A percentile compares a stretch with the other conserved stretches of the same genome.
Evolutionary conservation across 37 sponge, comb jelly and placozoan genomes (phyloP).

Genomic region (Lycopodina hypogea): DNA sequence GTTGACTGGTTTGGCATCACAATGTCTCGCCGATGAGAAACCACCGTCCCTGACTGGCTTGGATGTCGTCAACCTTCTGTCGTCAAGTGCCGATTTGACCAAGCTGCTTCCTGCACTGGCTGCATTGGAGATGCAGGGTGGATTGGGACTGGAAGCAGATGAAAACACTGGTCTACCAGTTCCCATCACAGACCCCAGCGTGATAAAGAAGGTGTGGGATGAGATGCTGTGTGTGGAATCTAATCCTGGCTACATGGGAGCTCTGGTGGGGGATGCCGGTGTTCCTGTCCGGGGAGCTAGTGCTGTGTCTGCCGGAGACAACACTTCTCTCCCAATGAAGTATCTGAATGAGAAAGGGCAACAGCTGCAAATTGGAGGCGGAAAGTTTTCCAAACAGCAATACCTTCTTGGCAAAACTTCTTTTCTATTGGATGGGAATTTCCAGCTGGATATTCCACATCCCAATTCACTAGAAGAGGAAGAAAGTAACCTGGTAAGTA

Average conservation of each 20-base stretch:
- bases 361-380: background rate
- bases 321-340: background rate
- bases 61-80: background rate
- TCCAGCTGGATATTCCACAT: conserved; percentile 55
- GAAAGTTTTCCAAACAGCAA: background rate
- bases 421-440: conserved; percentile 46
- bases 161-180: background rate
- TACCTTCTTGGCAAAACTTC: conserved; percentile 10
- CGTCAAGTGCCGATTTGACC: conserved; percentile 13
- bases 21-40: background rate
- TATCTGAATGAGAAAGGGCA: background rate
- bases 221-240: conserved; percentile 8
- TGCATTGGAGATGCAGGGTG: conserved; percentile 6
- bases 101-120: conserved; percentile 17
- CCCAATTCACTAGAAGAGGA: conserved; percentile 38
- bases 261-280: background rate
- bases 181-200: conserved; percentile 1
- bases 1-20: background rate
- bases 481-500: conserved; percentile 13
- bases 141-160: background rate
- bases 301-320: background rate
- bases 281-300: background rate
- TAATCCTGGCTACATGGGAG: conserved; percentile 4
- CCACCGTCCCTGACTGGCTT: background rate
- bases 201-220: background rate